Conservation (phyloP, 2,797 vertebrate species). For the Distichodus sexfasciatus region DNA sequence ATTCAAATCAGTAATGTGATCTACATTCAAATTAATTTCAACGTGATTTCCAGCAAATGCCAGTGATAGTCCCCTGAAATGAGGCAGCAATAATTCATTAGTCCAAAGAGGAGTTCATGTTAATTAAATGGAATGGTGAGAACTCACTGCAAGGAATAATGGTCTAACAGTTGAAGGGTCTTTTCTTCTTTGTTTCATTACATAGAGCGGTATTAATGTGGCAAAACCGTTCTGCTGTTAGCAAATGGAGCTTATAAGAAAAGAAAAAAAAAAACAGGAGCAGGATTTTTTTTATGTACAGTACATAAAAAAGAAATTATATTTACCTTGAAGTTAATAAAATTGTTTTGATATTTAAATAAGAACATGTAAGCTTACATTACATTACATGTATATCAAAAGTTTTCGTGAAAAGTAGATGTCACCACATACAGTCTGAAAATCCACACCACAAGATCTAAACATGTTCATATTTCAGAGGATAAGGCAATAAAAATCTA, state of each 20-base stretch:
- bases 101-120: slow-evolving; percentile 32
- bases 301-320: background rate
- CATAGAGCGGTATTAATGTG: slow-evolving; percentile 2
- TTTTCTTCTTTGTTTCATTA: slow-evolving; percentile 28
- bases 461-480: no score
- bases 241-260: background rate
- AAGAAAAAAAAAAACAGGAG: background rate
- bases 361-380: no score
- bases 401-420: no score
- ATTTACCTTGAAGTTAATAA: no score
- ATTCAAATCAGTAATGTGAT: slow-evolving; percentile 49
- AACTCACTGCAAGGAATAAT: slow-evolving; percentile 11
- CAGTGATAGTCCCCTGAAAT: slow-evolving; percentile 36
- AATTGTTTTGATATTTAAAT: no score
- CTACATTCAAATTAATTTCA: slow-evolving; percentile 51
- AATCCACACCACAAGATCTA: no score
- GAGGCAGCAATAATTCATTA: slow-evolving; percentile 33
- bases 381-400: no score
- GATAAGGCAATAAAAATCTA: no score
- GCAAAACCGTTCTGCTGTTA: background rate
- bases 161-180: slow-evolving; percentile 29
- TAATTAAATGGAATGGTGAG: slow-evolving; percentile 20
- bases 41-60: slow-evolving; percentile 47
- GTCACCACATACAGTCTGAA: no score
- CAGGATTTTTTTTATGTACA: background rate